These are phyloP conservation scores for Temnopleurus reevesii DNA, from an alignment of 53 echinoderm and acorn worm species.

Conservation along the genomic window DNA sequence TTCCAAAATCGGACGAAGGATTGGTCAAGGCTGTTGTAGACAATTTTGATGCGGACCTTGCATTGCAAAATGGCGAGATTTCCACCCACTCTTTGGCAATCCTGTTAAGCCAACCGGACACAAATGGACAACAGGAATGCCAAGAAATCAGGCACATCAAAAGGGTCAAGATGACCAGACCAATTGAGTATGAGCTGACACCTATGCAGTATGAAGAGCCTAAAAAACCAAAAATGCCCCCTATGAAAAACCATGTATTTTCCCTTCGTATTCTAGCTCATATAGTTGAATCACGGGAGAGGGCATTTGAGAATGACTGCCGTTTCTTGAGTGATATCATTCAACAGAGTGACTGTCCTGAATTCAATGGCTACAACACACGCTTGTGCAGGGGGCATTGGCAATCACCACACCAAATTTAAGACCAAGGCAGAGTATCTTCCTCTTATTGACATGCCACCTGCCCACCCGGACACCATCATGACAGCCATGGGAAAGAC, in stretches of 20 bases:
- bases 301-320: constrained; percentile 51
- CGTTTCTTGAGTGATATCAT: constrained; percentile 44
- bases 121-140: not conserved
- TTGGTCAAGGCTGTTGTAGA: constrained; percentile 66
- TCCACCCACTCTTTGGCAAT: constrained; percentile 52
- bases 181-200: constrained; percentile 40
- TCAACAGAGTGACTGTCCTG: not conserved
- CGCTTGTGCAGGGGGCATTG: not conserved
- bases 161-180: constrained; percentile 58
- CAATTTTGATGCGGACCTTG: constrained; percentile 76
- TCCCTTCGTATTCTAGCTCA: constrained; percentile 52
- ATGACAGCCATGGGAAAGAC: constrained; percentile 61
- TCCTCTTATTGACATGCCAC: constrained; percentile 65
- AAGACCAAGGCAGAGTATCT: constrained; percentile 61
- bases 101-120: constrained; percentile 37
- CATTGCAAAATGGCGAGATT: constrained; percentile 61
- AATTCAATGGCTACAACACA: no score
- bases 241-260: constrained; percentile 7
- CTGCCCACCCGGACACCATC: constrained; percentile 58
- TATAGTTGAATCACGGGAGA: constrained; percentile 36
- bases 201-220: constrained; percentile 43
- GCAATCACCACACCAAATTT: not conserved
- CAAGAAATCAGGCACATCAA: constrained; percentile 41
- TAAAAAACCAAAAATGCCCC: constrained; percentile 62
- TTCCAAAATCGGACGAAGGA: constrained; percentile 48